phyloP scores from a whole-genome alignment of 2,113 vertebrate species.

The Blennius ocellaris region DNA sequence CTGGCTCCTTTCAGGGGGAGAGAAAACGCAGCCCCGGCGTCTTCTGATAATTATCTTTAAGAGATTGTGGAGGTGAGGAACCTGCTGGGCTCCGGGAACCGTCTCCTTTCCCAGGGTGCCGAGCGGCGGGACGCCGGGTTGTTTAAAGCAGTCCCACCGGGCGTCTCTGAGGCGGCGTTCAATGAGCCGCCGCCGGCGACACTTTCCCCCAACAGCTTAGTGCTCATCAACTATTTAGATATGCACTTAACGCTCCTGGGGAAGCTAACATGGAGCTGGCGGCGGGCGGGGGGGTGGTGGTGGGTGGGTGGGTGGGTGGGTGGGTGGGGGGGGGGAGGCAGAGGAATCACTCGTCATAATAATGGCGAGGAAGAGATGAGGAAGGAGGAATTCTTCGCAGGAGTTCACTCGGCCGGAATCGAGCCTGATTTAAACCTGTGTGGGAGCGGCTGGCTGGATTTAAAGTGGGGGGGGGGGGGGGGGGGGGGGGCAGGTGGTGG shows the following conservation, averaged over 20 bases:
- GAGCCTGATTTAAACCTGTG: slow-evolving; percentile 17
- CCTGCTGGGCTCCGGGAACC: slow-evolving; percentile 64
- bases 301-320: too few relatives aligned
- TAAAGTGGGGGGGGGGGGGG: too few relatives aligned
- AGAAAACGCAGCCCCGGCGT: slow-evolving; percentile 37
- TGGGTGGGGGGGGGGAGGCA: too few relatives aligned
- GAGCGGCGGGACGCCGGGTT: slow-evolving; percentile 68
- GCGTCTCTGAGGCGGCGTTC: slow-evolving; percentile 64
- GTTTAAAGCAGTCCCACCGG: slow-evolving; percentile 79
- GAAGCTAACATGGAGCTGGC: slow-evolving; percentile 61
- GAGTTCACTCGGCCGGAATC: slow-evolving; percentile 11
- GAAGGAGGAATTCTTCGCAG: slow-evolving; percentile 9
- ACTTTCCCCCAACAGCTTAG: slow-evolving; percentile 77
- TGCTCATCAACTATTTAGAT: slow-evolving; percentile 83
- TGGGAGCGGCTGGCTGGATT: neutral
- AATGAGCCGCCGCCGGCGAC: slow-evolving; percentile 72
- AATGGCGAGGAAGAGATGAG: slow-evolving; percentile 4
- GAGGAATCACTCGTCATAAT: slow-evolving; percentile 44
- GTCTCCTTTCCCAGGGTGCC: slow-evolving; percentile 61
- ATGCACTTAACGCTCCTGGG: slow-evolving; percentile 76
- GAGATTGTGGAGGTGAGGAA: slow-evolving; percentile 58
- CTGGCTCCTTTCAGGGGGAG: slow-evolving; percentile 37
- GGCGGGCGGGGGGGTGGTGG: slow-evolving; percentile 19
- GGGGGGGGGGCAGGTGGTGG: neutral
- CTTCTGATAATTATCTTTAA: slow-evolving; percentile 67